Percentiles rank a stretch among this genome's conserved stretches.
These are phyloP conservation scores for Rhea americana DNA, from an alignment of 2,113 vertebrate species.

Conservation along the genomic window DNA sequence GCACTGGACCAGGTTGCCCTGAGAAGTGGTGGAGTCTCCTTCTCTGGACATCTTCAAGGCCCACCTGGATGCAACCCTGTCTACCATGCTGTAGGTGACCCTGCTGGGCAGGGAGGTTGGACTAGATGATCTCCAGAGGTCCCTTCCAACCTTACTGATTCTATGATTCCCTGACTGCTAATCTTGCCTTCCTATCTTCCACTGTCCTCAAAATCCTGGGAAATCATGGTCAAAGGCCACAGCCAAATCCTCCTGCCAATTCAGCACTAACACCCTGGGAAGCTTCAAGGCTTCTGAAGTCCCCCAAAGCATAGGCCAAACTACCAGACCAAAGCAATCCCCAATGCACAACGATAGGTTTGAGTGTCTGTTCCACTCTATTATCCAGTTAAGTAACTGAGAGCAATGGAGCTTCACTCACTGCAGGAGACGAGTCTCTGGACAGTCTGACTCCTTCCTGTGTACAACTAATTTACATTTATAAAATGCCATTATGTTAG, in stretches of 20 bases:
- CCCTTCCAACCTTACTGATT: too few species aligned
- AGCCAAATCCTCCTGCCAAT: too few species aligned
- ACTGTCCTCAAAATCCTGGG: background rate
- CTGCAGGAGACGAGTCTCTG: background rate
- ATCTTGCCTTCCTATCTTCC: background rate
- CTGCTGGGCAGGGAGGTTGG: too few species aligned
- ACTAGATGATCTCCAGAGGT: too few species aligned
- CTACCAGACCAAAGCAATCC: too few species aligned
- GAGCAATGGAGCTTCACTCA: background rate
- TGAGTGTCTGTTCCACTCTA: background rate
- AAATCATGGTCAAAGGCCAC: background rate
- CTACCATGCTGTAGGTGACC: too few species aligned
- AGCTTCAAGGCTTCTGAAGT: background rate
- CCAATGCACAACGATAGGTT: background rate
- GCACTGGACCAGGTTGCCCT: too few species aligned
- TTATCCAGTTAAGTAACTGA: background rate
- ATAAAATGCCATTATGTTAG: fast-evolving
- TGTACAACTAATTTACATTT: background rate
- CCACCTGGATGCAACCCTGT: too few species aligned
- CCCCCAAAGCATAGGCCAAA: background rate
- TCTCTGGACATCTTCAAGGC: too few species aligned
- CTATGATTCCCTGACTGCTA: background rate
- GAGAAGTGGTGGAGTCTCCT: too few species aligned
- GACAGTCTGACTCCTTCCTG: background rate
- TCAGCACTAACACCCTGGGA: background rate